Conservation (phyloP, 2,888 invertebrate genomes). For the Leucophenga maculata region DNA sequence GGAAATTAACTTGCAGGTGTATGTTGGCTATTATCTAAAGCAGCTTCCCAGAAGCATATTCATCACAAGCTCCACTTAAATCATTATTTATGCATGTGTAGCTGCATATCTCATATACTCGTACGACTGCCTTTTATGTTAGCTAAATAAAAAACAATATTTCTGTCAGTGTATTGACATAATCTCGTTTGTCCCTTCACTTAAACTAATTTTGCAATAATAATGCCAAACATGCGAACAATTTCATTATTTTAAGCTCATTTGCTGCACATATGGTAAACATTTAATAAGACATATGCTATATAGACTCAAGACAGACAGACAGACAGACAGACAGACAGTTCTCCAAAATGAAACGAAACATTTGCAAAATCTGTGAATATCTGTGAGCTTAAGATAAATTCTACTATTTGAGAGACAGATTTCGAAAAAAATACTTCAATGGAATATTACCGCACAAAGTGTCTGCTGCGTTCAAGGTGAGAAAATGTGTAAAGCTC, state of each 20-base stretch:
- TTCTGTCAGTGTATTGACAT: too few relatives aligned
- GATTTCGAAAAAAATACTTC: neutral
- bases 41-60: too few relatives aligned
- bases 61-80: too few relatives aligned
- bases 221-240: conserved; percentile 10
- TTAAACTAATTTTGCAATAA: neutral
- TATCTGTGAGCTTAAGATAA: neutral
- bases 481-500: conserved; percentile 5
- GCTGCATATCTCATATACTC: too few relatives aligned
- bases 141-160: too few relatives aligned
- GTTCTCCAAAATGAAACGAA: neutral
- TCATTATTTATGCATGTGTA: too few relatives aligned
- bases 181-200: too few relatives aligned
- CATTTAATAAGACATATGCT: conserved; percentile 8
- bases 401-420: neutral
- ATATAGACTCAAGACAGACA: neutral
- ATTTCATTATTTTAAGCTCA: neutral
- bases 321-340: neutral
- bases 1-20: too few relatives aligned
- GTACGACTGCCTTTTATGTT: too few relatives aligned
- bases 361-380: conserved; percentile 10
- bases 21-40: too few relatives aligned
- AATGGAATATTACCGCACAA: neutral
- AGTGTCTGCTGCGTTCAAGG: neutral
- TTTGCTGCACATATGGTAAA: conserved; percentile 10